These are phyloP conservation scores for Trematomus bernacchii DNA, from an alignment of 2,797 vertebrate genomes.

Conservation along the genomic window DNA sequence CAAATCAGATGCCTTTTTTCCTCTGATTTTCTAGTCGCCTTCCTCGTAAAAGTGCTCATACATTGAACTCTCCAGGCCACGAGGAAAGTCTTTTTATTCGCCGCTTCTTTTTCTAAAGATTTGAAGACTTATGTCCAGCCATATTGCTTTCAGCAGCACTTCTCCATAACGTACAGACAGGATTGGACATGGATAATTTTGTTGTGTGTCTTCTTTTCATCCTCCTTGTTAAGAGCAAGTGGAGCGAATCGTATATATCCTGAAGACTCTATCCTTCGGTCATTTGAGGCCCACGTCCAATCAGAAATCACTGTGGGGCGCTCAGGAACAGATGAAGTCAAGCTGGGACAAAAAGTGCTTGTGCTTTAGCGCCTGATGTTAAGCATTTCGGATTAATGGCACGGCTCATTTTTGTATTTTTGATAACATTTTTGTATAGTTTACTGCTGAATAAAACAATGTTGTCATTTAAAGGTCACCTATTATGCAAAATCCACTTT, in stretches of 20 bases:
- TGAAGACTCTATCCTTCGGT: constrained; percentile 32
- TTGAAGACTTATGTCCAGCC: constrained; percentile 29
- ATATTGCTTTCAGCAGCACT: constrained; percentile 27
- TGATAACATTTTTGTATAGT: neutral
- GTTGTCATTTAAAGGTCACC: no score
- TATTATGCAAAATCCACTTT: no score
- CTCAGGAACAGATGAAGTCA: constrained; percentile 21
- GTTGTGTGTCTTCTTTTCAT: constrained; percentile 35
- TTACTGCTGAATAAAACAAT: no score
- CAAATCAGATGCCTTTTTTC: constrained; percentile 50
- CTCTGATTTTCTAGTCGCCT: constrained; percentile 37
- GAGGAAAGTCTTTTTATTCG: constrained; percentile 62
- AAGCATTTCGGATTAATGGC: neutral
- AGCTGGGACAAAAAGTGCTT: neutral
- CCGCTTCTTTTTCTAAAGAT: constrained; percentile 51
- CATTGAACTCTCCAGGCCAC: constrained; percentile 4
- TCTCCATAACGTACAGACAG: constrained; percentile 58
- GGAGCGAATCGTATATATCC: constrained; percentile 49
- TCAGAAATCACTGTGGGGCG: constrained; percentile 14
- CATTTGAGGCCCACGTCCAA: constrained; percentile 12
- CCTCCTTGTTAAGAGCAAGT: constrained; percentile 59
- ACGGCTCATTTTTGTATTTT: neutral
- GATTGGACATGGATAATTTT: constrained; percentile 43
- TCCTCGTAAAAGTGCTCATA: constrained; percentile 46
- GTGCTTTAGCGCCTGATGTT: neutral